Base-by-base conservation (phyloP, 2,797 vertebrate genomes). In the Craterocephalus amniculus region DNA sequence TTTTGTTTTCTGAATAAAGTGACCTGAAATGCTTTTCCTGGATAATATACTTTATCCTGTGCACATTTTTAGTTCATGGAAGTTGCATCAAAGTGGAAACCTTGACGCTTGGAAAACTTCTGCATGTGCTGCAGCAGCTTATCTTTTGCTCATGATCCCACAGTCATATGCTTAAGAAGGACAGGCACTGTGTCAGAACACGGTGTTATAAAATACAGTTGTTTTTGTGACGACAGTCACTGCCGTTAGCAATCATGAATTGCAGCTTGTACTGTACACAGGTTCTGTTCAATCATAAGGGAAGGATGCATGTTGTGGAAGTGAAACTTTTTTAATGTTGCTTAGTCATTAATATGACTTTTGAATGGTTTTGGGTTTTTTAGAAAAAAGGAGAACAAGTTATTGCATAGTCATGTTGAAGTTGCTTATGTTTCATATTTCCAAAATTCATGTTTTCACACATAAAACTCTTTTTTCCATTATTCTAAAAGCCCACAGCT, bases 311-410 rank as follows among this genome's bases (percentile, higher is more conserved):
- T 43, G n/a, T 67, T 4, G 55, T 61, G 35, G 80, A 92, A 88
- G 61, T 79, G 83, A 89, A 87, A 85, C 66, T 59, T 27, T 74
- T 24, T 52, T 58, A 22, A 49, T 78, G 24, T 60, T 72, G 62
- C 72, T 71, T 58, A 70, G 69, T 86, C 74, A 80, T 72, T 34
- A 49, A 36, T 22, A 38, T 85, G 70, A 83, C 67, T 58, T 14
- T 4, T 45, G 29, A 36, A 12, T n/a, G 1, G 16, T 29, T 24
- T 20, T 60, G n/a, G 12, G 60, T 2, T 16, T 64, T 32, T 58
- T 32, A 1, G 24, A 12, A 52, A 3, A 45, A 63, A 34, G 6
- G 9, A 27, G 48, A 72, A 67, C n/a, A 64, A 51, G 34, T 57
- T 58, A 0, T 48, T 79, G 65, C 78, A 70, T 10, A 36, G 60